A percentile compares a stretch with the other conserved stretches of the same genome.
These are phyloP conservation scores for Saccostrea glomerata DNA, from an alignment of 1,140 invertebrate species.

Conservation along the genomic window DNA sequence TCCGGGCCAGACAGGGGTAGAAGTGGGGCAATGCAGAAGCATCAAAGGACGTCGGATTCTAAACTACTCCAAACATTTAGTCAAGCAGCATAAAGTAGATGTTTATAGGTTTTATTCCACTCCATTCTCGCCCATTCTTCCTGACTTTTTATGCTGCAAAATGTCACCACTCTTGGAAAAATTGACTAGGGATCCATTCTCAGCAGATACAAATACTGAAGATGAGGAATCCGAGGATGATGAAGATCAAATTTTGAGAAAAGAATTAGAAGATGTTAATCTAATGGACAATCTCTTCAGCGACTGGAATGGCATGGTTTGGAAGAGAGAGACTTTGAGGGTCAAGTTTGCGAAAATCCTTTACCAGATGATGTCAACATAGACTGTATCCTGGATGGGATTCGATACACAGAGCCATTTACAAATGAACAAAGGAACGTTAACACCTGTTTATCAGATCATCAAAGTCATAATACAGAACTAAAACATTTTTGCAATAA, in stretches of 20 bases:
- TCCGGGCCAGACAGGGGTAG: slow-evolving; percentile 52
- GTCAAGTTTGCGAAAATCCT: neutral
- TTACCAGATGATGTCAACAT: slow-evolving; percentile 21
- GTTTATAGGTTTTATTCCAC: slow-evolving; percentile 50
- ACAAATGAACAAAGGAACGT: slow-evolving; percentile 2
- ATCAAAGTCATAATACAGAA: neutral
- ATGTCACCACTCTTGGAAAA: neutral
- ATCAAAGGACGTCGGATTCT: slow-evolving; percentile 41
- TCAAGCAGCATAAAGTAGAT: slow-evolving; percentile 11
- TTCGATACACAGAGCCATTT: neutral
- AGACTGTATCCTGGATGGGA: neutral
- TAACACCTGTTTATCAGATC: slow-evolving; percentile 1
- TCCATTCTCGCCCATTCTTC: neutral
- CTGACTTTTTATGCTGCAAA: slow-evolving; percentile 41
- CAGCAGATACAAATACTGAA: slow-evolving; percentile 2
- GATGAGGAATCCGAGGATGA: slow-evolving; percentile 6
- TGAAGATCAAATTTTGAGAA: slow-evolving; percentile 2
- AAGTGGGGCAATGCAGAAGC: slow-evolving; percentile 35
- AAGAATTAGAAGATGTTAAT: neutral
- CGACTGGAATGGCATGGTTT: neutral
- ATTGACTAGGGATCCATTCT: neutral
- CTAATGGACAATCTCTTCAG: slow-evolving; percentile 5
- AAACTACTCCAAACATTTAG: slow-evolving; percentile 41
- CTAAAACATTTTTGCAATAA: neutral
- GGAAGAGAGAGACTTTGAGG: neutral